Base-by-base conservation (phyloP, 2,113 vertebrate species). In the Callithrix jacchus region DNA sequence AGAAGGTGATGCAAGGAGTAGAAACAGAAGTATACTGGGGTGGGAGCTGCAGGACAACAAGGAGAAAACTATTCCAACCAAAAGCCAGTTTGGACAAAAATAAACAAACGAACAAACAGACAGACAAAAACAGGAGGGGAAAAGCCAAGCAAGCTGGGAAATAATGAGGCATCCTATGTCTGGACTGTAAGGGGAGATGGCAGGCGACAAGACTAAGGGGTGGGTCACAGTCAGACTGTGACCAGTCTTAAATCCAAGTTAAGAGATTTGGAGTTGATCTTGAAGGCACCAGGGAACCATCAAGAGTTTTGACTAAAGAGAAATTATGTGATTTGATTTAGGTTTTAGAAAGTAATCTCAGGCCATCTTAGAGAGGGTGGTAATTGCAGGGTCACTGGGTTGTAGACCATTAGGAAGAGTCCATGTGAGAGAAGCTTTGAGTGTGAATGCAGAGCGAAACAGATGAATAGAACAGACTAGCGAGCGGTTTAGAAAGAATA, bases 341-440 rank as follows among this genome's bases (percentile, higher is more conserved):
- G 58, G 54, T 82, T 97, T 89, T 30, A 95, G 42, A 92, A 95
- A 74, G 73, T 13, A 23, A 47, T 94, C 92, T 95, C 84, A 68
- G 61, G 66, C 20, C 25, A 52, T 74, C 35, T 93, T 88, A 92
- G 27, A 37, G 61, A 94, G 45, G 79, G 12, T 35, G 49, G 40
- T 76, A 17, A 91, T 77, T 76, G 14, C 25, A 71, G 77, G 8
- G 54, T 83, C 64, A 92, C 0, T 87, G 76, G 66, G 25, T 64
- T 87, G 9, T 49, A 84, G n/a, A 49, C 45, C 52, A 47, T 61
- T 58, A 86, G 32, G 35, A 89, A 86, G 25, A 61, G 70, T 61
- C 25, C 52, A 91, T 47, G 71, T 10, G 35, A 94, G 61, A 88
- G 49, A 85, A 74, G 47, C 14, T 79, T 37, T 32, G 6, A 70